These are phyloP conservation scores for Drosophila setifemur DNA, from an alignment of 1,140 invertebrate species.

Conservation along the genomic window DNA sequence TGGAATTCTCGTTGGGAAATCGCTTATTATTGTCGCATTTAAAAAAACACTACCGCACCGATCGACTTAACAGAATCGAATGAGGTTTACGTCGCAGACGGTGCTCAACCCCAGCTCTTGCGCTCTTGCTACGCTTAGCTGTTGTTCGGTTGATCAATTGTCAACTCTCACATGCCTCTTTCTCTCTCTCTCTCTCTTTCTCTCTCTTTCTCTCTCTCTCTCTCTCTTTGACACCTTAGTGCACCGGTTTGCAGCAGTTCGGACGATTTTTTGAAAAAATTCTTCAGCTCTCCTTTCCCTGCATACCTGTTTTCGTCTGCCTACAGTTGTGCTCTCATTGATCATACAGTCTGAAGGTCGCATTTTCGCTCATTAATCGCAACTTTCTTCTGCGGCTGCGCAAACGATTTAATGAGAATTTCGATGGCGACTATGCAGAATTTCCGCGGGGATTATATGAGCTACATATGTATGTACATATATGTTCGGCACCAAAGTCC, in stretches of 20 bases:
- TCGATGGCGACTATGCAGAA: conserved; percentile 29
- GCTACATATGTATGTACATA: too few relatives aligned
- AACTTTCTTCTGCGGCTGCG: conserved; percentile 69
- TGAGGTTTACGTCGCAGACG: conserved; percentile 25
- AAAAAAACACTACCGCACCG: conserved; percentile 29
- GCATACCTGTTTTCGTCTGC: conserved; percentile 56
- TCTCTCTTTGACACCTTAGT: conserved; percentile 24
- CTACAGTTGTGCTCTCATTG: conserved; percentile 28
- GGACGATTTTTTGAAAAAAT: conserved; percentile 65
- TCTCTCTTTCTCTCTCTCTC: neutral
- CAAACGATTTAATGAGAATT: conserved; percentile 36
- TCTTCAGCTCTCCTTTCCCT: conserved; percentile 34
- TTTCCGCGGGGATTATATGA: conserved; percentile 20
- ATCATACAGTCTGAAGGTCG: conserved; percentile 65
- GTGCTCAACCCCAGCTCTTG: conserved; percentile 14
- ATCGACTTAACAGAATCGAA: conserved; percentile 35
- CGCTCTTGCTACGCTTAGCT: neutral
- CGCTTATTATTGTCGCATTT: neutral
- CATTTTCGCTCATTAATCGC: conserved; percentile 75
- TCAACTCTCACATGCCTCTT: conserved; percentile 21
- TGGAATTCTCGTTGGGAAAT: conserved; percentile 1
- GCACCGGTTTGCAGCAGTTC: conserved; percentile 63
- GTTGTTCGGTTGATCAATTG: neutral
- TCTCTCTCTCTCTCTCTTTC: conserved; percentile 1
- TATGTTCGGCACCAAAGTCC: neutral